Evolutionary conservation across 2,113 vertebrate species (phyloP), one percentile per base, ranked within the genome.

Genomic region (Hyla sarda): DNA sequence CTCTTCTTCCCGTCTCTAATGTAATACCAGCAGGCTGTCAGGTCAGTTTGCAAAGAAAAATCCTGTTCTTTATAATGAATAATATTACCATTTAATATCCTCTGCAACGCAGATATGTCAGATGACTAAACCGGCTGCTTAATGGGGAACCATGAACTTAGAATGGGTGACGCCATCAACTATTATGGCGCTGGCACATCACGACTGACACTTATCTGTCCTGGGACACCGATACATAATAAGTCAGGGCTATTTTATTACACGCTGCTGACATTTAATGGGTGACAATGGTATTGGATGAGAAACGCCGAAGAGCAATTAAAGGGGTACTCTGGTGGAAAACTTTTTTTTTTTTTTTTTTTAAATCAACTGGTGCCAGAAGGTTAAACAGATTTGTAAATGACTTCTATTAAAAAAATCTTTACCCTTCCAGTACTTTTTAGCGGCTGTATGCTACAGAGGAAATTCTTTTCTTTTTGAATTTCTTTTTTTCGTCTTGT

Each of bases 61-160:
- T 75, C 23, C n/a, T n/a, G 28, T 34, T 2, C 28, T 28, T n/a
- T n/a, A 30, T 34, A 78, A 80, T 76, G 74, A 76, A 76, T 76
- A 52, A 52, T 76, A 17, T 62, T 28, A 41, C 16, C 21, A 13
- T 12, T 19, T 52, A 30, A 76, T 28, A 28, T 77, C 48, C 30
- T 28, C 41, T 9, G 25, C 1, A 47, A 75, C 11, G 16, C n/a
- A 2, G 17, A 17, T 19, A 48, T 28, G 72, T 74, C 72, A 74
- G 25, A 65, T 48, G 2, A 48, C 41, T 21, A 41, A 34, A 37
- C 10, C 76, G 9, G 25, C 23, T 58, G 17, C 13, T 52, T 58
- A 37, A 79, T 79, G 76, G 52, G 32, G 21, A 50, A 3, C 47
- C 25, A 32, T 77, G 74, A 79, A 58, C 50, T 58, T 30, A 25